Evolutionary conservation across 1,140 invertebrate species (phyloP), one percentile per base, ranked within the genome.

Genomic region (Hydropsyche tenuis): DNA sequence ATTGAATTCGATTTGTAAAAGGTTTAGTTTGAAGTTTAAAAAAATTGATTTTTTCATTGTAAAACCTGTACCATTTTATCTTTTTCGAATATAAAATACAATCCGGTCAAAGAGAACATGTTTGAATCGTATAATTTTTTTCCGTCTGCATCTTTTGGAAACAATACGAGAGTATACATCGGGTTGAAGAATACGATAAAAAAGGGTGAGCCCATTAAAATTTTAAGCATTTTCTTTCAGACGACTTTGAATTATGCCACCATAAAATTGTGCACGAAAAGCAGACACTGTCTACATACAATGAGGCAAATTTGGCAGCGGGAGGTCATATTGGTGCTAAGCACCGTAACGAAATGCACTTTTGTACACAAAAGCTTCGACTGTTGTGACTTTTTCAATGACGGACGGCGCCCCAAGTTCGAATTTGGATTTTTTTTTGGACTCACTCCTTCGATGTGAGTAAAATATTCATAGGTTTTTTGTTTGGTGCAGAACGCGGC

Each of bases 241-340:
- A 45, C 42, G 42, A 45, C 37, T 46, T 48, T 48, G 30, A 46
- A 68, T 46, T 48, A 48, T 25, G 16, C 14, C 12, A 18, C 64
- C n/a, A 45, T 37, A 37, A 37, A 37, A 37, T 43, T 23, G 30
- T 68, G 42, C 12, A 46, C 6, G 18, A 16, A 45, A 64, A 68
- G 42, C 20, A 68, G 16, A 48, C 65, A 23, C n/a, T 37, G 48
- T 5, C 16, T 53, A 53, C 22, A 25, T 1, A 70, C 48, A 70
- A 70, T 16, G 45, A 53, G 46, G 27, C 53, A 51, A 70, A 70
- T 53, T 70, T 56, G 23, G 16, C 68, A 70, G 68, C 68, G 46
- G 45, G 64, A 20, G 64, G 30, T 45, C 22, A 68, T 37, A 23
- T 53, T 53, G 14, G 20, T 18, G n/a, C 48, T 18, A 18, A 5